Percentiles rank a stretch among this genome's conserved stretches.
Conservation (phyloP, 2,888 invertebrate genomes). For the Apodemia hepburni region DNA sequence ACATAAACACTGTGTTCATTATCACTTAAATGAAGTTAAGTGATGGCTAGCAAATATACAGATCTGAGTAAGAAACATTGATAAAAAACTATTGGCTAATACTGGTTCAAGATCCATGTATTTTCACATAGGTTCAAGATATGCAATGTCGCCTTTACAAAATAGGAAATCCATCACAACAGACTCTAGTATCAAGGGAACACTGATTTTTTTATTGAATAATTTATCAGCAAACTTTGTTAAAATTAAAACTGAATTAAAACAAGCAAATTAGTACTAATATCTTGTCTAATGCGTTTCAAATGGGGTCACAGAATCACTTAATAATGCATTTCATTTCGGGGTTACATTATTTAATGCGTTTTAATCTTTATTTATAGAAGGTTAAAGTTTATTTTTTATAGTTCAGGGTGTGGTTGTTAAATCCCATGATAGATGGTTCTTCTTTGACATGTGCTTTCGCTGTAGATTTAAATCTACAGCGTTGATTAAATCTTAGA, state of each 20-base stretch:
- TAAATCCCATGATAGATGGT: slow-evolving; percentile 54
- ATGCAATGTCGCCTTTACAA: no score
- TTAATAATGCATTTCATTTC: slow-evolving; percentile 68
- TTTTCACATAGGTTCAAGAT: no score
- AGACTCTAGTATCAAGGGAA: slow-evolving; percentile 27
- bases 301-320: slow-evolving; percentile 68
- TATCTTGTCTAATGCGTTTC: slow-evolving; percentile 60
- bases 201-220: slow-evolving; percentile 47
- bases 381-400: slow-evolving; percentile 20
- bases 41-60: no score
- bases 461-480: slow-evolving; percentile 52
- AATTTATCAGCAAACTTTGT: slow-evolving; percentile 68
- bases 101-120: no score
- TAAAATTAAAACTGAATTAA: slow-evolving; percentile 73
- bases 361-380: slow-evolving; percentile 32
- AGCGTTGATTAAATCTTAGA: slow-evolving; percentile 54
- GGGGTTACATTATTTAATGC: slow-evolving; percentile 33
- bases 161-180: not conserved
- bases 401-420: slow-evolving; percentile 1
- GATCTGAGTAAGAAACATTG: no score
- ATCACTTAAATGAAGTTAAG: no score
- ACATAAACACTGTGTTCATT: no score
- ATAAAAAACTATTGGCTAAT: no score
- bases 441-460: slow-evolving; percentile 54
- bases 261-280: slow-evolving; percentile 73